Conservation (phyloP, 2,113 vertebrate species). For the Ciconia boyciana region DNA sequence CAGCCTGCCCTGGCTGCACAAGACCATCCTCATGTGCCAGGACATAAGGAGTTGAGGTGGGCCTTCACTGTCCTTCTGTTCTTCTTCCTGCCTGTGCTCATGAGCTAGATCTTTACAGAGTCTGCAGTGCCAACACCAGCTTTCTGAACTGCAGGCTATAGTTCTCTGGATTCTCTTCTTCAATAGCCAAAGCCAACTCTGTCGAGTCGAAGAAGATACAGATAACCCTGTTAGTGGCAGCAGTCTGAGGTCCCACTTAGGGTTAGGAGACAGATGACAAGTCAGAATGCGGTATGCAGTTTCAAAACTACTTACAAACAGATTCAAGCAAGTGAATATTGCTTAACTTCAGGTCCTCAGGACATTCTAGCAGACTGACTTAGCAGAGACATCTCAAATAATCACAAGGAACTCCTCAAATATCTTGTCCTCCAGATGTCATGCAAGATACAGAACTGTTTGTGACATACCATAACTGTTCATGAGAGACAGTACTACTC, state of each 20-base stretch:
- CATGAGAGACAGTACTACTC: neutral
- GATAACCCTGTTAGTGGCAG: neutral
- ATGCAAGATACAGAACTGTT: neutral
- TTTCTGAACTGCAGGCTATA: neutral
- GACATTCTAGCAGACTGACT: neutral
- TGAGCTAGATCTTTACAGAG: neutral
- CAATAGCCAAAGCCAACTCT: neutral
- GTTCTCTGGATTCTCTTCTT: neutral
- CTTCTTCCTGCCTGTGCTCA: neutral
- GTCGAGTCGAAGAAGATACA: neutral
- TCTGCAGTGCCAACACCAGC: neutral
- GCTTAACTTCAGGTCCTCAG: neutral
- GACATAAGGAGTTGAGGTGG: neutral
- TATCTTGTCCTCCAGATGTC: neutral
- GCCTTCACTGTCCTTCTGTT: neutral
- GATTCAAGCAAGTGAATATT: neutral
- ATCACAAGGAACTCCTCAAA: neutral
- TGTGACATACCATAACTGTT: neutral
- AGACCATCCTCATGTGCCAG: neutral
- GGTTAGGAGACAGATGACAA: neutral
- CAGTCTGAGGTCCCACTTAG: neutral
- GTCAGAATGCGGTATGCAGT: neutral
- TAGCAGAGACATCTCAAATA: neutral
- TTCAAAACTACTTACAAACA: neutral
- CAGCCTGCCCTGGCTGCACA: neutral